Evolutionary conservation across 1,140 invertebrate genomes (phyloP), one percentile per base, ranked within the genome.

Genomic region (Lordiphosa mommai): DNA sequence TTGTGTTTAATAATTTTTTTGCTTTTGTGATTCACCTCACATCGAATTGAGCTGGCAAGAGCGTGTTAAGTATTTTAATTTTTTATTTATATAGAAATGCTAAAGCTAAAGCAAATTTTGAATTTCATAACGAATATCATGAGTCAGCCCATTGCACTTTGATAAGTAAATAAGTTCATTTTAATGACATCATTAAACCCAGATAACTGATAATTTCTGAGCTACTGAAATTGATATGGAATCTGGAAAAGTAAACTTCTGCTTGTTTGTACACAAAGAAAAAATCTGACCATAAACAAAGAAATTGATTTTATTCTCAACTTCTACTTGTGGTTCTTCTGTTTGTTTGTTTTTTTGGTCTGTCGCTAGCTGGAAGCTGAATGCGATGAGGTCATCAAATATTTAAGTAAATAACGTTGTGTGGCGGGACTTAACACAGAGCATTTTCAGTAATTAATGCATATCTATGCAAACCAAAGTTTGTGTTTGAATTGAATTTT

Each of bases 311-410:
- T 27, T 12, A n/a, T 36, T 36, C 10, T 9, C 38, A 27, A 16
- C 20, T 41, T 41, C 40, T 43, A 12, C 3, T 13, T 12, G 23
- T 27, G 23, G 4, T 7, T 7, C 23, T 27, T 27, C 23, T 27
- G 7, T n/a, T 29, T 43, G 20, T 29, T 38, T 38, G n/a, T 41
- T 41, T 41, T 2, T 2, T 5, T 27, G 10, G 12, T 5, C 12
- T 12, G 33, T 6, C 16, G 7, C 38, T 32, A 10, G 30, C 5
- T 36, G 63, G 63, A 66, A 66, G 63, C 52, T 66, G 63, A 58
- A 58, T 14, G 27, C 14, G 27, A 64, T 64, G 61, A 64, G 37
- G 61, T 64, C 61, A 64, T 33, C 60, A 43, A 10, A 5, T 41
- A 10, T 23, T 34, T 34, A 33, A 13, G n/a, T n/a, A 29, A 56